A percentile compares a stretch with the other conserved stretches of the same genome.
phyloP scores from a whole-genome alignment of 2,113 vertebrate genomes.

The Tragulus kanchil region DNA sequence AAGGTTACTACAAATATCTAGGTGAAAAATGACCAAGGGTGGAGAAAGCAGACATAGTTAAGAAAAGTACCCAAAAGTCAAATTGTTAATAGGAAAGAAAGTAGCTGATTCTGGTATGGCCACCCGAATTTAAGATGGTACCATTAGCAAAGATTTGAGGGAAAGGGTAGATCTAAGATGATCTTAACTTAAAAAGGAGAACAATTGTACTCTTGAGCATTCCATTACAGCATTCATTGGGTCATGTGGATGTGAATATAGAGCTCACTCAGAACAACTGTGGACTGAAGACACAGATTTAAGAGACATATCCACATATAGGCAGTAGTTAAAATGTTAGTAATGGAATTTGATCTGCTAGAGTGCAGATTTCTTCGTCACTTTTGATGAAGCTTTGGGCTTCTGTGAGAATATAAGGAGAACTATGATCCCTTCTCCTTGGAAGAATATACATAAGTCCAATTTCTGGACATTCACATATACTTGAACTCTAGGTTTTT shows the following conservation, averaged over 20 bases:
- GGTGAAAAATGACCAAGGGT: neutral
- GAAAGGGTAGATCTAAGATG: neutral
- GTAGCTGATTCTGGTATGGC: neutral
- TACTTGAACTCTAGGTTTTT: neutral
- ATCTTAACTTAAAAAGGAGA: conserved; percentile 22
- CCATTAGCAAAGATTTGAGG: conserved; percentile 8
- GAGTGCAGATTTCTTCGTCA: neutral
- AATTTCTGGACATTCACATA: neutral
- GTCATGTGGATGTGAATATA: neutral
- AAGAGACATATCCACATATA: neutral
- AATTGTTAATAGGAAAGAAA: conserved; percentile 2
- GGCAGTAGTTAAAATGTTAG: neutral
- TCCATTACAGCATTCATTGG: neutral
- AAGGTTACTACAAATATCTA: neutral
- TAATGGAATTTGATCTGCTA: conserved; percentile 15
- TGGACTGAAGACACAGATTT: neutral
- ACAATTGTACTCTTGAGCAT: conserved; percentile 20
- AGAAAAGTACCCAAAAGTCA: neutral
- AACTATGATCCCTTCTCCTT: neutral
- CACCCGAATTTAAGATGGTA: neutral
- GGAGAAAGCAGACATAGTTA: neutral
- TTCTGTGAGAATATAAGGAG: neutral
- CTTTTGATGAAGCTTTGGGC: neutral
- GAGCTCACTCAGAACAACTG: conserved; percentile 8
- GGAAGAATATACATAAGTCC: neutral